Percentiles rank a stretch among this genome's conserved stretches.
Conservation (phyloP, 2,797 vertebrate genomes). For the Coregonus suidteri region DNA sequence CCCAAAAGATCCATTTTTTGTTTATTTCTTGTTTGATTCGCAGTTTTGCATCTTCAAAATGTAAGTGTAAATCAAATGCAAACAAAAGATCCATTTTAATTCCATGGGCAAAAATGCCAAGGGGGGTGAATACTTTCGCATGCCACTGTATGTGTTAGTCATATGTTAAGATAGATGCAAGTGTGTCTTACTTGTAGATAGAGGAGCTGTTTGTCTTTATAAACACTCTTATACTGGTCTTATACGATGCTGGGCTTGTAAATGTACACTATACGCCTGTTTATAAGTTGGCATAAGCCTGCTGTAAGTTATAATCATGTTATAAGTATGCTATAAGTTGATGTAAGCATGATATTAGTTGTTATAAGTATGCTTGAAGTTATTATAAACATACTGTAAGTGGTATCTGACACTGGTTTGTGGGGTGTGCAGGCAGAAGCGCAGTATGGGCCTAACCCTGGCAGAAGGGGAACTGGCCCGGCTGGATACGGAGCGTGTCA, state of each 20-base stretch:
- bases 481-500: conserved; percentile 85
- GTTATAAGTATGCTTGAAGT: background rate
- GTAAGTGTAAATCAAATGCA: too few relatives aligned
- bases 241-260: background rate
- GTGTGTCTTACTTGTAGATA: background rate
- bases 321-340: background rate
- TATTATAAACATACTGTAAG: background rate
- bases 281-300: background rate
- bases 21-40: too few relatives aligned
- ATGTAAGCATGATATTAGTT: background rate
- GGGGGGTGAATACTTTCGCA: too few relatives aligned
- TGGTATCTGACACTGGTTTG: background rate
- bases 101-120: too few relatives aligned
- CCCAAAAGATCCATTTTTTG: too few relatives aligned
- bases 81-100: too few relatives aligned
- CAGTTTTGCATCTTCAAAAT: too few relatives aligned
- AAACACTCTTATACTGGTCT: background rate
- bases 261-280: background rate
- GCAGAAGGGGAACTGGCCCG: conserved; percentile 86
- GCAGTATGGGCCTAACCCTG: conserved; percentile 94
- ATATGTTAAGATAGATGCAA: too few relatives aligned
- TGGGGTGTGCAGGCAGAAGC: conserved; percentile 85
- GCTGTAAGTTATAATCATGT: background rate
- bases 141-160: too few relatives aligned
- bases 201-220: background rate